These are phyloP conservation scores for Rapana venosa DNA, from an alignment of 2,888 invertebrate species.

Conservation along the genomic window DNA sequence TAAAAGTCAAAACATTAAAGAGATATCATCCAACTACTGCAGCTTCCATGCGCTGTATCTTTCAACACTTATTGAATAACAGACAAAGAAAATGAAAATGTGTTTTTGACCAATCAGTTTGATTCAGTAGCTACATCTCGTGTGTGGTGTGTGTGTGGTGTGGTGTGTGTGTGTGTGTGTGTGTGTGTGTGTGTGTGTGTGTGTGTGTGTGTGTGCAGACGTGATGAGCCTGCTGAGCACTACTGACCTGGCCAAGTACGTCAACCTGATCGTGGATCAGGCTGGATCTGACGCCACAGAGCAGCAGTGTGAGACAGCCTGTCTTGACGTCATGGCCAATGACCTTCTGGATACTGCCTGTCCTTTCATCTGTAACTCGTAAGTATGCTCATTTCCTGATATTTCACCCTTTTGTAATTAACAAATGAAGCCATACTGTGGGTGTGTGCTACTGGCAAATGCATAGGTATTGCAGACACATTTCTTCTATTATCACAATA, in stretches of 20 bases:
- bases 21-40: too few relatives aligned
- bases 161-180: not conserved
- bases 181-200: not conserved
- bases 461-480: not conserved
- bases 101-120: not conserved
- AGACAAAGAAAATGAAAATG: not conserved
- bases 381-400: not conserved
- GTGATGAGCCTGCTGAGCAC: conserved; percentile 13
- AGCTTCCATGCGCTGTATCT: not conserved
- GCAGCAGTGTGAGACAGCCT: conserved; percentile 38
- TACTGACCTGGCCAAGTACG: conserved; percentile 21
- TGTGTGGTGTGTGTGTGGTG: not conserved
- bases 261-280: conserved; percentile 34
- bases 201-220: not conserved
- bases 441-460: not conserved
- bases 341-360: conserved; percentile 26
- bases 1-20: too few relatives aligned
- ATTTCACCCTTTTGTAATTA: not conserved
- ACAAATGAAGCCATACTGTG: not conserved
- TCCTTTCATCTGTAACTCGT: conserved; percentile 36
- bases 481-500: not conserved
- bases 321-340: conserved; percentile 28
- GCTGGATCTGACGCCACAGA: conserved; percentile 39
- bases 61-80: not conserved
- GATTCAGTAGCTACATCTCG: not conserved